Base-by-base conservation (phyloP, 2,888 invertebrate genomes). In the Leptopilina myrica region DNA sequence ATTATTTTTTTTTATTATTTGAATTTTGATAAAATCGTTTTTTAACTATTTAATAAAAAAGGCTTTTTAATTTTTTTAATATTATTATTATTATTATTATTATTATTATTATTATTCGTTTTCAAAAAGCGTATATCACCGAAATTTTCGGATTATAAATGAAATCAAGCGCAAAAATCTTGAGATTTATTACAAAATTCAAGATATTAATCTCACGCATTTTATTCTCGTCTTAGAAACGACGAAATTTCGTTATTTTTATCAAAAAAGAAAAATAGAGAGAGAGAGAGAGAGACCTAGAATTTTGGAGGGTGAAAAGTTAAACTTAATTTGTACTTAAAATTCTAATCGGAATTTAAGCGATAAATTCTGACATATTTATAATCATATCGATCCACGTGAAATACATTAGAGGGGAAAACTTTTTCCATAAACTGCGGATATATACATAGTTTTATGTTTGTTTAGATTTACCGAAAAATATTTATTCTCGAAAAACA, bases 121-220 rank as follows among this genome's bases (percentile, higher is more conserved):
- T 33, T 33, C 33, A 2, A 33, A 33, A 33, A 33, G 2, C 33
- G 33, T 33, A 33, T 33, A 33, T 33, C 33, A 33, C 33, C 5
- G 33, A 33, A 33, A 33, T 33, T 20, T 67, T 67, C 20, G 12
- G 14, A 26, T 12, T 26, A 26, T 49, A 66, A 64, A 65, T 20
- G 20, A 49, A 69, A 20, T 1, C 7, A 26, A 26, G 43, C 7
- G n/a, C 26, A 69, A 20, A 4, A 12, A 53, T 14, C 26, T 69
- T 49, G 12, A 62, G 62, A 69, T 69, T 69, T 69, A 69, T 69
- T 69, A 62, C 15, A 62, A 69, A 43, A 69, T 53, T 69, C 49
- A 49, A 49, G 49, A 69, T 69, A 69, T 20, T 20, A 26, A 46
- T 46, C 20, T 69, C 67, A 53, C 20, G 49, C 67, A 26, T 49